Base-by-base conservation (phyloP, 2,797 vertebrate genomes). In the Myotis planiceps region DNA sequence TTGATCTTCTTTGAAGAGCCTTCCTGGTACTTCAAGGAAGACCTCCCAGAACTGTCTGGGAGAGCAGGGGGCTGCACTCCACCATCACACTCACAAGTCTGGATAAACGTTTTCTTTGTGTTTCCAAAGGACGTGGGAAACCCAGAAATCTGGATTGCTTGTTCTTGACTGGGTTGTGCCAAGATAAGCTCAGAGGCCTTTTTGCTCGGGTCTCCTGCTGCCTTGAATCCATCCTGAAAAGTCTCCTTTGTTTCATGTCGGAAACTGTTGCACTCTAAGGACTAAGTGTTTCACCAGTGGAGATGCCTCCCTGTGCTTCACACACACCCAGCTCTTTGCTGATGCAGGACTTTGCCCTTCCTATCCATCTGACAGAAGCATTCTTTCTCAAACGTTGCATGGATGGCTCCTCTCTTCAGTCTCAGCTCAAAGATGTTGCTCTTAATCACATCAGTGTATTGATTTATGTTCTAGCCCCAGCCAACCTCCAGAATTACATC, bases 1-100 rank as follows among this genome's bases (percentile, higher is more conserved):
- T 98, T 97, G 97, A 98, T 99, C 96, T 92, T 96, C 93, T 95
- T 10, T 0, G 95, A 98, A 98, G 98, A 98, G 96, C 97, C 97
- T 98, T 98, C 97, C 97, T 97, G 96, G 92, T 92, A 96, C 97
- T 98, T 72, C 97, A 94, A 98, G 97, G 97, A 95, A 91, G 95
- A 94, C n/a, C 37, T 90, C 47, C 23, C 21, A 42, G 19, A 47
- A 19, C 32, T 85, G 27, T 81, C 86, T 82, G 55, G 19, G n/a
- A 78, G 4, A 90, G 29, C 15, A 58, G 55, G 32, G 32, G 45
- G 8, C 81, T 79, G 2, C 32, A 5, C 37, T 37, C 34, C n/a
- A 42, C 32, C 37, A 34, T 34, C 75, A 95, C 47, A 51, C 13
- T 16, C 19, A 23, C 1, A 27, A 76, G 53, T 19, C 51, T 80